These are phyloP conservation scores for Montipora capricornis DNA, from an alignment of 64 coral and sea anemone species.

Conservation along the genomic window DNA sequence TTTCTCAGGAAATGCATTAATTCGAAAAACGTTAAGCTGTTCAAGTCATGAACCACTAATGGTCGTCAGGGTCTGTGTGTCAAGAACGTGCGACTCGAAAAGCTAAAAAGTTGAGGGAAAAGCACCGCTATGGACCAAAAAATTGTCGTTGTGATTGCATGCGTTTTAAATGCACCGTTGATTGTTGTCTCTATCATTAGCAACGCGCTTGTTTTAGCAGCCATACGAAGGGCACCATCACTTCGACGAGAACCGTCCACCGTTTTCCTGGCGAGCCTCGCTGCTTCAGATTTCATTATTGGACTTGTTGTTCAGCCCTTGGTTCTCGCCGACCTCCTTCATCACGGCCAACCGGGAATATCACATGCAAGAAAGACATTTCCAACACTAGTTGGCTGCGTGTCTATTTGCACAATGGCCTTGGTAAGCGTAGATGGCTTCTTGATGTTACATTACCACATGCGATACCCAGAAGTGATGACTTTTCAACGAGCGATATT, in stretches of 20 bases:
- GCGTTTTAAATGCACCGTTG: background rate
- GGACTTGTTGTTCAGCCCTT: background rate
- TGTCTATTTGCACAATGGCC: background rate
- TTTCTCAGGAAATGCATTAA: too few relatives aligned
- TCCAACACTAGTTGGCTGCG: background rate
- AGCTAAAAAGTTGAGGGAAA: background rate
- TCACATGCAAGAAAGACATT: background rate
- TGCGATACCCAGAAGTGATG: background rate
- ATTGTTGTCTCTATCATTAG: background rate
- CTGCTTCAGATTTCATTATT: background rate
- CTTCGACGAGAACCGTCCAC: slow-evolving; percentile 18
- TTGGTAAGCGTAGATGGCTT: slow-evolving; percentile 9
- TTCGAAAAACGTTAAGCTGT: background rate
- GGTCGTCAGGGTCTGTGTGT: background rate
- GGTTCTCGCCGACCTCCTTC: background rate
- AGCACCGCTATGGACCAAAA: background rate
- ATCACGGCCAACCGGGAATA: background rate
- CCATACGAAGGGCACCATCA: slow-evolving; percentile 13
- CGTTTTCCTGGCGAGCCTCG: background rate
- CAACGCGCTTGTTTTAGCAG: background rate
- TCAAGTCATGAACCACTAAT: background rate
- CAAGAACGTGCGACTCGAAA: background rate
- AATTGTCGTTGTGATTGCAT: background rate
- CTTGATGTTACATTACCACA: background rate
- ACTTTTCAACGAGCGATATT: background rate